Percentiles rank a stretch among this genome's conserved stretches.
Evolutionary conservation across 2,113 vertebrate genomes (phyloP).

Genomic region (Neomonachus schauinslandi): DNA sequence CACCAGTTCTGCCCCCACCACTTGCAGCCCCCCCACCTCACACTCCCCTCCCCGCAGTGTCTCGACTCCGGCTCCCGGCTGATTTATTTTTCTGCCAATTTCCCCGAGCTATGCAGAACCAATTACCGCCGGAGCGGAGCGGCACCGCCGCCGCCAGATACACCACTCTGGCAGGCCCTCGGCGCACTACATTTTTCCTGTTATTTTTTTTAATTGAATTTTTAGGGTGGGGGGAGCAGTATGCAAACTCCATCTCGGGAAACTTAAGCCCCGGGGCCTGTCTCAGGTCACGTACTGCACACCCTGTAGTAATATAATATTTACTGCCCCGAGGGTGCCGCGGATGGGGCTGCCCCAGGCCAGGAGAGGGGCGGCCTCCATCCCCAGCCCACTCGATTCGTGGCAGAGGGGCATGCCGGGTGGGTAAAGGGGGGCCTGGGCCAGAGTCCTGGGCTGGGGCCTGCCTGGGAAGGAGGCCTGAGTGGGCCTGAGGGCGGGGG

Average conservation of each 20-base stretch:
- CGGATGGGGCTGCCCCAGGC: constrained; percentile 22
- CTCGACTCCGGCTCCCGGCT: constrained; percentile 74
- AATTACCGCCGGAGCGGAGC: constrained; percentile 72
- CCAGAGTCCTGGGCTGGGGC: neutral
- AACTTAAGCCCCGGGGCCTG: constrained; percentile 77
- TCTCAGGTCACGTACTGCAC: constrained; percentile 79
- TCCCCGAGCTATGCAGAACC: constrained; percentile 77
- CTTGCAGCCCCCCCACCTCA: neutral
- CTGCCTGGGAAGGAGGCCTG: constrained; percentile 48
- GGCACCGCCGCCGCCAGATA: constrained; percentile 67
- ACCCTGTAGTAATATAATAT: constrained; percentile 81
- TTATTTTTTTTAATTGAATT: constrained; percentile 82
- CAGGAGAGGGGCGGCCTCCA: neutral
- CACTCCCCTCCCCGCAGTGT: constrained; percentile 69
- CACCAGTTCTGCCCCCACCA: constrained; percentile 62
- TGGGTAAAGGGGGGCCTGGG: constrained; percentile 44
- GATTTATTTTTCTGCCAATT: constrained; percentile 80
- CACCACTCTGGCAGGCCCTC: constrained; percentile 76
- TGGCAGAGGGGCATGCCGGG: neutral
- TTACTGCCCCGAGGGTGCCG: constrained; percentile 75
- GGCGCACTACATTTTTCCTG: constrained; percentile 74
- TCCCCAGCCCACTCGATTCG: neutral
- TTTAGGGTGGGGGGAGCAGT: constrained; percentile 80
- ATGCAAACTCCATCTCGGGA: constrained; percentile 74
- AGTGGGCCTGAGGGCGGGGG: constrained; percentile 31